Base-by-base conservation (phyloP, 2,888 invertebrate genomes). In the Eupithecia vulgata region DNA sequence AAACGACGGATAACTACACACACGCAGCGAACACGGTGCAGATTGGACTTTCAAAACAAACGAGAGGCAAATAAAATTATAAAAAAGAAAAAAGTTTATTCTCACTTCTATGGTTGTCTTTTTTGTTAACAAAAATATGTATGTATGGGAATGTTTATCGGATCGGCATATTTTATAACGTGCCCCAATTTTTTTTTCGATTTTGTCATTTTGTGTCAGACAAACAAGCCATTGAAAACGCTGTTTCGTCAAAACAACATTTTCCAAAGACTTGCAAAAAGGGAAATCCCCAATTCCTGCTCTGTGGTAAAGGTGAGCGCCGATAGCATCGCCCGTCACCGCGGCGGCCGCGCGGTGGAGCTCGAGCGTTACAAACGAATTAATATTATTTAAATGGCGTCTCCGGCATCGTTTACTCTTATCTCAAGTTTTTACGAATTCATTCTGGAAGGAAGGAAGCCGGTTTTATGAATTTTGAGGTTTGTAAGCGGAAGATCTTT, bases 401-500 rank as follows among this genome's bases (percentile, higher is more conserved):
- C 85, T 88, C 88, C 81, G 81, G 84, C 89, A 88, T 91, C 89
- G 90, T 91, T 93, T 88, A 88, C 86, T 87, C 88, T 90, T 91
- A 91, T 92, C 92, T 85, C 81, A 79, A 83, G 81, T 87, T 88
- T 84, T 85, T 83, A 73, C 70, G 77, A 72, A 79, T 76, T 78
- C 68, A 77, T 79, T 81, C 78, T 76, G 73, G 75, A 73, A 79
- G 80, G 80, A 81, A 79, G 72, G 77, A 79, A 75, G 78, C 77
- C 68, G 74, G 69, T 73, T 82, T 81, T 81, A 81, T 81, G 75
- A 81, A 80, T 82, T 81, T 79, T 75, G 78, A 79, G 73, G 67
- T 75, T 77, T 80, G 76, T 81, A 69, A 68, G 75, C 68, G 61
- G 72, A 68, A 65, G 77, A 76, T 76, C 71, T 70, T 71, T 67